Evolutionary conservation across 2,113 vertebrate genomes (phyloP), one percentile per base, ranked within the genome.

Genomic region (Petrocephalus zakoni): DNA sequence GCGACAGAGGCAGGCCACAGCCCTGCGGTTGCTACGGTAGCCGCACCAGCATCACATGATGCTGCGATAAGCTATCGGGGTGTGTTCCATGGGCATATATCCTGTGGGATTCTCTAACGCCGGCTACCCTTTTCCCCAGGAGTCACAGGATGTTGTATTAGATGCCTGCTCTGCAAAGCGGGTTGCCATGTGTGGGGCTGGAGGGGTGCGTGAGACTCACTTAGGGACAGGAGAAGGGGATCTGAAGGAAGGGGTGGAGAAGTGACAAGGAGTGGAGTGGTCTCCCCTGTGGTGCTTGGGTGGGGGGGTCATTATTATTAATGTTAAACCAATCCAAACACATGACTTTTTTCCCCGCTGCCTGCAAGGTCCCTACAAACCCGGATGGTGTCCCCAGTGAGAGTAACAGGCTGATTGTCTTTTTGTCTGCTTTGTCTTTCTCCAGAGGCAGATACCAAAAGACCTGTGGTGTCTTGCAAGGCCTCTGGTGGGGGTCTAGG

Each of bases 71-170:
- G 68, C 90, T 88, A 85, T 87, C 75, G 90, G 91, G 92, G 94
- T 93, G 94, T 94, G 91, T 94, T 94, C 94, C 92, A 93, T 94
- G 93, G 94, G 92, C 92, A 94, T 95, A 95, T 95, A 94, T 94
- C 53, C 91, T 90, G 90, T 90, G 90, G 29, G 91, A 92, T 92
- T 91, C 92, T 90, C 89, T 87, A 91, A 90, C 93, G 94, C 94
- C 94, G 92, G 92, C 89, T 93, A 11, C 8, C 10, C 19, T 22
- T 92, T 93, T 92, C 91, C 89, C 89, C 90, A 92, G 89, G 91
- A 90, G 88, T 94, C 92, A 93, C 88, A 87, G 87, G 91, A 92
- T 90, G 42, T 52, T 47, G 87, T 86, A 51, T 47, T 19, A 64
- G 17, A 61, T 19, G 61, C 10, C 61, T 21, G 51, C 5, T 13